Evolutionary conservation across 2,797 vertebrate genomes (phyloP), one percentile per base, ranked within the genome.

Genomic region (Chloroceryle amazona): DNA sequence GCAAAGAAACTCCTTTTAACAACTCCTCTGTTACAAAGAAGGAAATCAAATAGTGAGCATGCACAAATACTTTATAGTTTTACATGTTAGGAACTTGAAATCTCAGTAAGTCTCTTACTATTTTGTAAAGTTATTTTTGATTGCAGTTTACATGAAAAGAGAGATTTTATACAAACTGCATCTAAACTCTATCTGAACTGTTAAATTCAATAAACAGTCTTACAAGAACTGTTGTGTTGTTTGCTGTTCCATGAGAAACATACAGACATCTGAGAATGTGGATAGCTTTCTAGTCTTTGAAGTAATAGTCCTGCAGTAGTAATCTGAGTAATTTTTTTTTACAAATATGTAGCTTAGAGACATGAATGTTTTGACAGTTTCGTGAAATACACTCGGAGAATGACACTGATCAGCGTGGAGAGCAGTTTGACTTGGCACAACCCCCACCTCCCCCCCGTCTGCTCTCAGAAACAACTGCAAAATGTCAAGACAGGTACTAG

Each of bases 121-220:
- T 97, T 98, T 98, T 97, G 86, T 97, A 96, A 95, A 96, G 91
- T 95, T 89, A 87, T 79, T 92, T 98, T 95, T 97, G 97, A 96
- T 91, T 97, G 98, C 97, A 97, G 96, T 98, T 98, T 98, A 98
- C 11, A 21, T 95, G 80, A 95, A 95, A 95, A 90, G 76, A 93
- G 44, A 83, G 29, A 26, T 86, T 96, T 98, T 97, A 80, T 96
- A 94, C 96, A 94, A 98, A 97, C 97, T 98, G 95, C 97, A 90
- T 87, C 74, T 81, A 90, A 94, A 95, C 89, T 96, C 92, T 94
- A 60, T 92, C 82, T 95, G 89, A 97, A 96, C 96, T 98, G 92
- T 97, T 96, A n/a, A 79, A 94, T 88, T 97, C 85, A 98, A 98
- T 98, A 98, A 98, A 98, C 93, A 96, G 94, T 97, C 97, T 97